phyloP scores from a whole-genome alignment of 2,113 vertebrate genomes.

The Notechis scutatus region DNA sequence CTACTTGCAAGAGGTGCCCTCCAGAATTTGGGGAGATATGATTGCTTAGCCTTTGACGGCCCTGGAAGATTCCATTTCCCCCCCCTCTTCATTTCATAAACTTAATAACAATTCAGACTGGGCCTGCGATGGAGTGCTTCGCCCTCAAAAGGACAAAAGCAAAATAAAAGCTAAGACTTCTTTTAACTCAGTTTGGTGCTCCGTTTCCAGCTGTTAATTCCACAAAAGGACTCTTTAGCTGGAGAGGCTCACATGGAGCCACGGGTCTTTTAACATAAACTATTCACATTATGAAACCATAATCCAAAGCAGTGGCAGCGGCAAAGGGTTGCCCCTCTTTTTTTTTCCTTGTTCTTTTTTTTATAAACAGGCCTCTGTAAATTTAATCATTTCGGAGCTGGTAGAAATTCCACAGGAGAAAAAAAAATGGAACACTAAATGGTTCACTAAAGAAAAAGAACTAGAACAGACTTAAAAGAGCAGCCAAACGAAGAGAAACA shows the following conservation, averaged over 20 bases:
- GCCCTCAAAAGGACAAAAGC: conserved; percentile 18
- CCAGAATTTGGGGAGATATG: neutral
- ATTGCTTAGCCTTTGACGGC: neutral
- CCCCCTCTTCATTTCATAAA: neutral
- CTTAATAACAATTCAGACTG: conserved; percentile 13
- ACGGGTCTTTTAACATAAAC: neutral
- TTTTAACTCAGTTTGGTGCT: conserved; percentile 21
- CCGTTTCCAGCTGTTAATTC: conserved; percentile 18
- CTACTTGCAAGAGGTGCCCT: neutral
- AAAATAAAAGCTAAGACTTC: neutral
- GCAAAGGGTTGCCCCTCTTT: neutral
- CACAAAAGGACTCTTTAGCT: neutral
- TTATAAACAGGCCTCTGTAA: neutral
- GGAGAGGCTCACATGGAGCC: neutral
- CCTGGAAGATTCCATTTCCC: neutral
- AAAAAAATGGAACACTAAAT: neutral
- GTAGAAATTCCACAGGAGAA: neutral
- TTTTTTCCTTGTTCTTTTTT: neutral
- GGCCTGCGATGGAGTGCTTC: neutral
- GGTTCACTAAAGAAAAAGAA: neutral
- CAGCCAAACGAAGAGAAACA: neutral
- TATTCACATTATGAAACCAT: conserved; percentile 13
- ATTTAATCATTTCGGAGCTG: neutral
- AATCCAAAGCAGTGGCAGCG: neutral
- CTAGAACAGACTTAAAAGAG: neutral